These are phyloP conservation scores for Phaetusa simplex DNA, from an alignment of 2,113 vertebrate species.

Conservation along the genomic window DNA sequence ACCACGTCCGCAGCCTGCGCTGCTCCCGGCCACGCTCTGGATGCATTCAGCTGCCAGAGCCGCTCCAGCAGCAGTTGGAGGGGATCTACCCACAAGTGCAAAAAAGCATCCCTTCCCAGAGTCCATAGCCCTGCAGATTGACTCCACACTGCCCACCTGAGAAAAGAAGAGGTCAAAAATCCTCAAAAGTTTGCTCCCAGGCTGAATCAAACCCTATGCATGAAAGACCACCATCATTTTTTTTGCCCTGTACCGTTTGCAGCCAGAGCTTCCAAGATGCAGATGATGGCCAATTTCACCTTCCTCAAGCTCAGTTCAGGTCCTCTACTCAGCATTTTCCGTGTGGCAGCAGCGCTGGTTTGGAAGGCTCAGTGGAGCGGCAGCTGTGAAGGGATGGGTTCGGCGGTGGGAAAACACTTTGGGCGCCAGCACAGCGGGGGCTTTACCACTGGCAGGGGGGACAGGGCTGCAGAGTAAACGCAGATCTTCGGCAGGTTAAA, in stretches of 20 bases:
- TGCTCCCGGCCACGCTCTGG: too few relatives aligned
- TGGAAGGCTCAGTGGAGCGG: not conserved
- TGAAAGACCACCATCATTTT: not conserved
- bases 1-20: accelerated
- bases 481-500: not conserved
- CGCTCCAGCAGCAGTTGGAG: accelerated
- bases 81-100: not conserved
- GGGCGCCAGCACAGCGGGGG: too few relatives aligned
- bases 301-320: not conserved
- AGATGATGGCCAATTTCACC: not conserved
- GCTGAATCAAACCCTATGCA: accelerated
- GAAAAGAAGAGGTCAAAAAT: not conserved
- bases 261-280: not conserved
- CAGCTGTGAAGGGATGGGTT: not conserved
- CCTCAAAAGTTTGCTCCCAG: not conserved
- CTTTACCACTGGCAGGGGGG: not conserved
- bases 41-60: not conserved
- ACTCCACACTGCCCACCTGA: not conserved
- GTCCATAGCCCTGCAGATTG: not conserved
- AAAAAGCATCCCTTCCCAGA: not conserved
- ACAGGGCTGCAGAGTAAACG: not conserved
- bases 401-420: not conserved
- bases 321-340: not conserved
- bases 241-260: not conserved
- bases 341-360: not conserved